These are phyloP conservation scores for Salminus brasiliensis DNA, from an alignment of 2,113 vertebrate genomes.

Conservation along the genomic window DNA sequence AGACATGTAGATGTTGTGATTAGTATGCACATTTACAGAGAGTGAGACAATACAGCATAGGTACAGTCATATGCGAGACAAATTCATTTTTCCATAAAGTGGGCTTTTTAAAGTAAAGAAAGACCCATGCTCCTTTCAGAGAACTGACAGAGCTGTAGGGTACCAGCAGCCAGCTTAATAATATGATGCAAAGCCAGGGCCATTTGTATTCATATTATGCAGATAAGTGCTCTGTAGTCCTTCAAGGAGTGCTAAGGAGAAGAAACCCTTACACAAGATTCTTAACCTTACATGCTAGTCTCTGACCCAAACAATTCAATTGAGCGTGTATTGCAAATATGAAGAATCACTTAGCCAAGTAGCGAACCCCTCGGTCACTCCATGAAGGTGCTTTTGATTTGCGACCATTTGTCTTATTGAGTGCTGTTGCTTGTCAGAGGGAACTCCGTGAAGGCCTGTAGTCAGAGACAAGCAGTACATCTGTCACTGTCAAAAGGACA, in stretches of 20 bases:
- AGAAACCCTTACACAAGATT: conserved; percentile 26
- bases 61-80: no score
- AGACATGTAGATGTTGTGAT: no score
- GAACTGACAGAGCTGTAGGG: conserved; percentile 6
- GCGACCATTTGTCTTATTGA: conserved; percentile 52
- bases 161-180: conserved; percentile 31
- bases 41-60: no score
- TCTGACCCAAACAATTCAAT: conserved; percentile 45
- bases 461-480: conserved; percentile 44
- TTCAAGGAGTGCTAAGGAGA: conserved; percentile 29
- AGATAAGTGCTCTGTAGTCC: conserved; percentile 46
- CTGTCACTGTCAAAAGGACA: conserved; percentile 58
- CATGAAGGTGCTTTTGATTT: conserved; percentile 54
- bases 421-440: conserved; percentile 45
- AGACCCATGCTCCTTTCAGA: neutral
- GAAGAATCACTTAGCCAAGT: conserved; percentile 43
- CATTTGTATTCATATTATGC: conserved; percentile 53
- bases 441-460: conserved; percentile 47
- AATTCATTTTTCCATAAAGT: no score
- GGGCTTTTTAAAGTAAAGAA: neutral
- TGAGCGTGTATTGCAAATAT: conserved; percentile 41
- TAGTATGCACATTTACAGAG: no score
- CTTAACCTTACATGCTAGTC: conserved; percentile 44
- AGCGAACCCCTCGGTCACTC: conserved; percentile 37
- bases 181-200: conserved; percentile 10